Conservation (phyloP, 2,888 invertebrate genomes). For the Toxonevra muliebris region DNA sequence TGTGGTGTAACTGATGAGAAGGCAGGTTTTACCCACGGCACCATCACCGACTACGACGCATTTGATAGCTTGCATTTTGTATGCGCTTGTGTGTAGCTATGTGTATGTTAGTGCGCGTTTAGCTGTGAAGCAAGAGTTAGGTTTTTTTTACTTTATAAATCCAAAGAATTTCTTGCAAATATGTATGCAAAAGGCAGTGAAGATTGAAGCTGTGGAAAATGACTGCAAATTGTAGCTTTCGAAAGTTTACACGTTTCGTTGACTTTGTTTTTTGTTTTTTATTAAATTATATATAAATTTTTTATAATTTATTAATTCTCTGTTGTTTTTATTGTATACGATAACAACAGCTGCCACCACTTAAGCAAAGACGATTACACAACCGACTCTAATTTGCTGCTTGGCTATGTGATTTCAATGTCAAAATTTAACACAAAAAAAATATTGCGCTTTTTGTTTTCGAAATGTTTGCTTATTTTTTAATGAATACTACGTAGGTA, state of each 20-base stretch:
- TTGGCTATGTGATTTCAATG: conserved; percentile 23
- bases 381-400: conserved; percentile 3
- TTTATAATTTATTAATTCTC: background rate
- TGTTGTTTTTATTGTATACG: background rate
- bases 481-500: no score
- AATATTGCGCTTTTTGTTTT: no score
- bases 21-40: conserved; percentile 62
- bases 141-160: background rate
- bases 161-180: background rate
- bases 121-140: background rate
- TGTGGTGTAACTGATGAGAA: conserved; percentile 62
- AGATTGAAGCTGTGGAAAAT: no score
- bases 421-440: conserved; percentile 3
- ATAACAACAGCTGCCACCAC: no score
- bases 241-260: background rate
- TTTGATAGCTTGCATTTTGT: conserved; percentile 61
- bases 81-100: background rate
- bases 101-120: background rate
- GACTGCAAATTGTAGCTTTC: background rate
- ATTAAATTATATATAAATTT: background rate
- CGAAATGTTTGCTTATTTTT: no score
- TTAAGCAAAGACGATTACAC: conserved; percentile 8
- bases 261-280: conserved; percentile 5
- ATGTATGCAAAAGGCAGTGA: background rate
- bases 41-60: conserved; percentile 64